Percentiles rank a stretch among this genome's conserved stretches.
Conservation (phyloP, 2,797 vertebrate species). For the Enteromius radiatus region DNA sequence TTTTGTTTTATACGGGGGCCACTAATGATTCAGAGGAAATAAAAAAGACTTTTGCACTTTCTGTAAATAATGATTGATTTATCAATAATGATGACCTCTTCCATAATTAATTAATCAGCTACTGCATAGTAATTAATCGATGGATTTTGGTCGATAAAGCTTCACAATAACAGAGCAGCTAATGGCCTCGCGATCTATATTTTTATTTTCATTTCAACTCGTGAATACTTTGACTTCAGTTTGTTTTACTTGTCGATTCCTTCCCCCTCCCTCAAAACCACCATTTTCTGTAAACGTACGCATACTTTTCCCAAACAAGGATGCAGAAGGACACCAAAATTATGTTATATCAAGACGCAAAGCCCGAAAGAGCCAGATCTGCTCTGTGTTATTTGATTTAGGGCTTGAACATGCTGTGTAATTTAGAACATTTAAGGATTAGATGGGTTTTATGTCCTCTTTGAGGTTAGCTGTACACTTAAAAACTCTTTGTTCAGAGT, state of each 20-base stretch:
- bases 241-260: background rate
- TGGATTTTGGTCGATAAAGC: constrained; percentile 78
- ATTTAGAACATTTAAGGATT: constrained; percentile 35
- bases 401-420: constrained; percentile 16
- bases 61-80: constrained; percentile 84
- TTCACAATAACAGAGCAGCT: constrained; percentile 81
- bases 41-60: constrained; percentile 78
- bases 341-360: constrained; percentile 24
- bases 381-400: constrained; percentile 37
- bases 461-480: constrained; percentile 41
- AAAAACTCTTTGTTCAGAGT: constrained; percentile 47
- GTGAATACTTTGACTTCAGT: constrained; percentile 21
- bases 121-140: constrained; percentile 83
- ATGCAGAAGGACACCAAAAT: constrained; percentile 33
- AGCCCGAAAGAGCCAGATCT: constrained; percentile 31
- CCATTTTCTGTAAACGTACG: constrained; percentile 1
- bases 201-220: constrained; percentile 51
- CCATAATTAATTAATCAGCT: constrained; percentile 83
- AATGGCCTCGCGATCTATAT: constrained; percentile 76
- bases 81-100: constrained; percentile 82
- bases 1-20: constrained; percentile 58
- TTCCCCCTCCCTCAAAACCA: background rate
- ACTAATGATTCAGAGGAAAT: constrained; percentile 79
- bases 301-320: constrained; percentile 13
- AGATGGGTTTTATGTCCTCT: constrained; percentile 43